phyloP scores from a whole-genome alignment of 2,797 vertebrate genomes.

The Trichosurus vulpecula region DNA sequence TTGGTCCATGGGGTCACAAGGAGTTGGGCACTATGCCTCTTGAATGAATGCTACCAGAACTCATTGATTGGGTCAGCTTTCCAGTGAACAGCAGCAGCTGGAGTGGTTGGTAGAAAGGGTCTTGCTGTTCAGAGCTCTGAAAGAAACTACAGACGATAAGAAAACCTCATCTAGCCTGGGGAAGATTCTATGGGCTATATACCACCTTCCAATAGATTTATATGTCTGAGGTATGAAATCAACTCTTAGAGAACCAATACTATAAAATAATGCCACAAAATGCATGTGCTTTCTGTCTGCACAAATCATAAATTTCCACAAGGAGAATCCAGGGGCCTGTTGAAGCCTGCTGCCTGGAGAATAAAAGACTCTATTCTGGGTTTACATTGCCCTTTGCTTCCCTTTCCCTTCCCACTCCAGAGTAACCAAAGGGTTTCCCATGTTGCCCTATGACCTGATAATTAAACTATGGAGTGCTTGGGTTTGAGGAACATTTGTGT shows the following conservation, averaged over 20 bases:
- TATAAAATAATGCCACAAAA: constrained; percentile 62
- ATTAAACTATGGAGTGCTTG: background rate
- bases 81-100: constrained; percentile 14
- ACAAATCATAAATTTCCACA: constrained; percentile 51
- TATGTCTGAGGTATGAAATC: constrained; percentile 52
- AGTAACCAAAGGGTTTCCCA: background rate
- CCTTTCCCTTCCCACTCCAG: background rate
- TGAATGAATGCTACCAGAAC: background rate
- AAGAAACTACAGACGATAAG: constrained; percentile 45
- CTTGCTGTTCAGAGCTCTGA: constrained; percentile 11
- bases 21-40: background rate
- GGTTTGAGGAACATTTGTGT: background rate
- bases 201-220: constrained; percentile 57
- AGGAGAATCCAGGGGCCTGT: background rate
- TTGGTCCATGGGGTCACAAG: background rate
- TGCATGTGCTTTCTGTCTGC: constrained; percentile 48
- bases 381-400: background rate
- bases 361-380: background rate
- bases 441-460: background rate
- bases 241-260: constrained; percentile 48
- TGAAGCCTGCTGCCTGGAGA: background rate
- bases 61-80: background rate
- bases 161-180: constrained; percentile 47
- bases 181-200: constrained; percentile 46
- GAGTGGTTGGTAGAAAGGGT: background rate